Conservation (phyloP, 2,113 vertebrate species). For the Ploceus nigricollis region DNA sequence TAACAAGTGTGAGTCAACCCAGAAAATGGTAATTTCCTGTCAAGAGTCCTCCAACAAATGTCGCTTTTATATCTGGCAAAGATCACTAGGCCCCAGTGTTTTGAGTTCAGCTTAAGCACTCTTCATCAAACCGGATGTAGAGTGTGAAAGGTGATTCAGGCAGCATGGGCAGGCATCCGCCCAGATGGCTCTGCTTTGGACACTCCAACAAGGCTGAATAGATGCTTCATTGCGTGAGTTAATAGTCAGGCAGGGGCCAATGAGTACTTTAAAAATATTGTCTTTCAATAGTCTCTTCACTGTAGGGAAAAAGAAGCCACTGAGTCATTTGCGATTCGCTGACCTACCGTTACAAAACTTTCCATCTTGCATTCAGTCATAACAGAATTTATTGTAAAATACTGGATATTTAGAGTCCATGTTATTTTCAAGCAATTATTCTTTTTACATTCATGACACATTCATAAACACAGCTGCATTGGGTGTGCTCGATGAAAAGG, state of each 20-base stretch:
- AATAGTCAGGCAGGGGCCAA: slow-evolving; percentile 72
- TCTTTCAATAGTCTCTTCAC: slow-evolving; percentile 95
- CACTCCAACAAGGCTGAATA: slow-evolving; percentile 78
- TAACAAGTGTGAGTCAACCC: slow-evolving; percentile 72
- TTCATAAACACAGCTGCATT: slow-evolving; percentile 76
- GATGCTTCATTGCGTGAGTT: slow-evolving; percentile 76
- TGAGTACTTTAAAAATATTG: slow-evolving; percentile 84
- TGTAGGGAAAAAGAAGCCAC: slow-evolving; percentile 83
- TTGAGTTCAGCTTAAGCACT: slow-evolving; percentile 73
- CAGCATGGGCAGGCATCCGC: slow-evolving; percentile 77
- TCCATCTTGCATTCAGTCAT: slow-evolving; percentile 83
- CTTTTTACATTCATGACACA: slow-evolving; percentile 73
- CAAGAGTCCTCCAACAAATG: slow-evolving; percentile 78
- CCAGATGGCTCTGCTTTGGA: slow-evolving; percentile 73
- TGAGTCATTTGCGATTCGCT: slow-evolving; percentile 88
- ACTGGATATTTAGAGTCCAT: slow-evolving; percentile 86
- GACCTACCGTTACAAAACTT: slow-evolving; percentile 88
- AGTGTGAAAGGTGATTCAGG: slow-evolving; percentile 85
- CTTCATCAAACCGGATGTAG: slow-evolving; percentile 80
- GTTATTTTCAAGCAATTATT: slow-evolving; percentile 75
- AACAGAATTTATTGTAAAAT: slow-evolving; percentile 89
- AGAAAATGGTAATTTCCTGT: slow-evolving; percentile 87
- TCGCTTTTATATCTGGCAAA: slow-evolving; percentile 79
- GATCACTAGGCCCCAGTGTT: slow-evolving; percentile 80
- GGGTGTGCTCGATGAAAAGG: background rate